Evolutionary conservation across 2,888 invertebrate species (phyloP), one percentile per base, ranked within the genome.

Genomic region (Drosophila dives): DNA sequence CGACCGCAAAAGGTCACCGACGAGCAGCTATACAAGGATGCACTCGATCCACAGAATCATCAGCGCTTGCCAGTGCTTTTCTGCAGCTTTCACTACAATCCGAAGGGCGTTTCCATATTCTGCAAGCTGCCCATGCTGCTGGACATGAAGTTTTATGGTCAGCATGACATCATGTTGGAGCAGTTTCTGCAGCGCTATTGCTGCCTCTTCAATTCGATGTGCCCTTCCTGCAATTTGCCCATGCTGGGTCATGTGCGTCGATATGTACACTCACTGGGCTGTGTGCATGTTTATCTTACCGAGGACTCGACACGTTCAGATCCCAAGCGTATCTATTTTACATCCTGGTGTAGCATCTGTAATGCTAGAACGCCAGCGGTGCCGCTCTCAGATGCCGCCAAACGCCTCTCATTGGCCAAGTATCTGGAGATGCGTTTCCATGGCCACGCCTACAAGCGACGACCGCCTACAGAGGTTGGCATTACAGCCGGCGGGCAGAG

Each of bases 91-190:
- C 91, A 92, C 55, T 92, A 89, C 61, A 93, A 92, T 80, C 92
- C 92, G 17, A 92, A 93, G 62, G 91, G 92, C 0, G 89, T 90
- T 1, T 91, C 93, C 2, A 92, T 93, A 0, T 93, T 93, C 78
- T 93, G 93, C 75, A 93, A 93, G 11, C 89, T 91, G 38, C 93
- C 93, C 10, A 92, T 92, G 29, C 71, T 93, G 50, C 70, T 93
- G 63, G 92, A 93, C 64, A 99, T 99, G 98, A 97, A 98, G 90
- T 97, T 98, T 94, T 99, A 99, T 93, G 98, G 98, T 0, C 95
- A 96, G 29, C 97, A 98, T 91, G 99, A 99, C 93, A 98, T 99
- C 83, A 97, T 99, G 1, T 93, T 99, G 51, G 99, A 99, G 40
- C 96, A 96, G 75, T 99, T 99, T 91, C 94, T 99, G 51, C 97